Percentiles rank a stretch among this genome's conserved stretches.
These are phyloP conservation scores for Microcebus tavaratra DNA, from an alignment of 2,113 vertebrate species.

Conservation along the genomic window DNA sequence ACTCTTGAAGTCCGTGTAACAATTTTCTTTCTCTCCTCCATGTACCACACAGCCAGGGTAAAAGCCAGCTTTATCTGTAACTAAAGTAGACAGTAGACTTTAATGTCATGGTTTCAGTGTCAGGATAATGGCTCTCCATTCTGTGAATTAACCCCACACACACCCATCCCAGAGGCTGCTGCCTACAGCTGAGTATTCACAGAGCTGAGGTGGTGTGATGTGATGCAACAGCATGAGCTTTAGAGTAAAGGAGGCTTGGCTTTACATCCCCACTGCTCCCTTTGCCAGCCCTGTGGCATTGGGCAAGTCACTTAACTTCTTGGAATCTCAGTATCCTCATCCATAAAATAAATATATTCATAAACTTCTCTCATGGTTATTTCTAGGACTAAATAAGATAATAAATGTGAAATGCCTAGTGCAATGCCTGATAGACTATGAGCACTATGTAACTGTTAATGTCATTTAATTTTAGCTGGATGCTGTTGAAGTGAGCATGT, in stretches of 20 bases:
- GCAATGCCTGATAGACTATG: not conserved
- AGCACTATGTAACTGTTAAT: not conserved
- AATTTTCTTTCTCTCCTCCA: not conserved
- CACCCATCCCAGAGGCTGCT: not conserved
- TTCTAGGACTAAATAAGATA: not conserved
- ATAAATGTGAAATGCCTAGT: not conserved
- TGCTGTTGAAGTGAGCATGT: not conserved
- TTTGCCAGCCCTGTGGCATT: not conserved
- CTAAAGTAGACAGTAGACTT: not conserved
- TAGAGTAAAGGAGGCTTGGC: not conserved
- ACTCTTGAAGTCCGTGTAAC: not conserved
- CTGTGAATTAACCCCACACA: not conserved
- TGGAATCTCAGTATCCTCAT: not conserved
- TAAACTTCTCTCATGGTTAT: not conserved
- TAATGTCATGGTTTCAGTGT: not conserved
- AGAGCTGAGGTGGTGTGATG: not conserved
- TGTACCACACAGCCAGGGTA: not conserved
- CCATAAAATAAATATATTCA: not conserved
- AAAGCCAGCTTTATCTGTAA: not conserved
- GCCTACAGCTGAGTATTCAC: not conserved
- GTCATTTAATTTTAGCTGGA: not conserved
- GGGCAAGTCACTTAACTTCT: not conserved
- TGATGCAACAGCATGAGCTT: not conserved
- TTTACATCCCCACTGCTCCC: not conserved
- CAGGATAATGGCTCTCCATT: not conserved